A percentile compares a stretch with the other conserved stretches of the same genome.
Evolutionary conservation across 2,888 invertebrate genomes (phyloP).

Genomic region (Gymnocheta viridis): DNA sequence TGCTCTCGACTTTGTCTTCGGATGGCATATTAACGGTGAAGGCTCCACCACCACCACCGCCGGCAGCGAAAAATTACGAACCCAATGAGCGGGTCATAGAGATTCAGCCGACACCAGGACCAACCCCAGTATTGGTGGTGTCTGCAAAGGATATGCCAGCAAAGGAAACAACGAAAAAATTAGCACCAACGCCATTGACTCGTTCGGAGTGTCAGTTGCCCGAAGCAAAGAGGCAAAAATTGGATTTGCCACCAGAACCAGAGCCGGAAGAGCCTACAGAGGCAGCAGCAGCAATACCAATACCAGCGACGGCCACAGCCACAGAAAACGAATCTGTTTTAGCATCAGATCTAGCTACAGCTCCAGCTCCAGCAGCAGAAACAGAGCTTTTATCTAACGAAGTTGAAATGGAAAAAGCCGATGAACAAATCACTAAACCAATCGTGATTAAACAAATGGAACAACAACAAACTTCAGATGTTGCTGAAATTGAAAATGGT

Average conservation of each 20-base stretch:
- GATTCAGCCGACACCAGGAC: slow-evolving; percentile 85
- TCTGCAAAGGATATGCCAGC: slow-evolving; percentile 74
- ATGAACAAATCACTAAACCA: slow-evolving; percentile 45
- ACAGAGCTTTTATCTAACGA: slow-evolving; percentile 49
- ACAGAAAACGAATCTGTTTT: slow-evolving; percentile 9
- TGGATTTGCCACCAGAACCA: slow-evolving; percentile 58
- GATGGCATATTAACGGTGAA: slow-evolving; percentile 91
- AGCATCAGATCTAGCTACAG: slow-evolving; percentile 19
- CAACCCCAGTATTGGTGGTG: slow-evolving; percentile 78
- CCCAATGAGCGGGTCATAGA: slow-evolving; percentile 84
- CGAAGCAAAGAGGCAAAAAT: slow-evolving; percentile 66
- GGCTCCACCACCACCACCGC: slow-evolving; percentile 84
- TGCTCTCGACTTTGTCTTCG: slow-evolving; percentile 89
- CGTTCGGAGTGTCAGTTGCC: slow-evolving; percentile 62
- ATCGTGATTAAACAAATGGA: slow-evolving; percentile 8
- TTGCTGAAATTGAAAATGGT: slow-evolving; percentile 29
- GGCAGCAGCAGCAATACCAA: slow-evolving; percentile 21
- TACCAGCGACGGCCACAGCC: slow-evolving; percentile 26
- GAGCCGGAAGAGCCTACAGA: slow-evolving; percentile 40
- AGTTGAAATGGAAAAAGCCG: slow-evolving; percentile 55
- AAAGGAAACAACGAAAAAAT: slow-evolving; percentile 70
- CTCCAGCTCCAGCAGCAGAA: slow-evolving; percentile 39
- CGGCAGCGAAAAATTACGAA: slow-evolving; percentile 74
- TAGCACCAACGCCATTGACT: slow-evolving; percentile 64
- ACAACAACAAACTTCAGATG: slow-evolving; percentile 33